Evolutionary conservation across 2,113 vertebrate genomes (phyloP).

Genomic region (Caranx ignobilis): DNA sequence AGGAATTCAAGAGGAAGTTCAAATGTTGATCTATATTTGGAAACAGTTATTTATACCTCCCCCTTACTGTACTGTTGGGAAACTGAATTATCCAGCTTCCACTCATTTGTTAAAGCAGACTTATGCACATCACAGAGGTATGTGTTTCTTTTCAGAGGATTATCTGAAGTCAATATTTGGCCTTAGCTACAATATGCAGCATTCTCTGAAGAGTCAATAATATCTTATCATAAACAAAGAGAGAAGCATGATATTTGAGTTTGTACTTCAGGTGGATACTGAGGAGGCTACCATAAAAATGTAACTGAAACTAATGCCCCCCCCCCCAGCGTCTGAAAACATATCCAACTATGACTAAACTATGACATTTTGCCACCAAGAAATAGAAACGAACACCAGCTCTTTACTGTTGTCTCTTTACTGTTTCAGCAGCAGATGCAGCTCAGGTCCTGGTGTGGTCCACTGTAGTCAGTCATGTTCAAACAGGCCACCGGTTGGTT

Average conservation of each 20-base stretch:
- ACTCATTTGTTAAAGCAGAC: slow-evolving; percentile 36
- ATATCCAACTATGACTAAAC: neutral
- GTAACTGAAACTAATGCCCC: neutral
- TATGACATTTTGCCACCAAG: slow-evolving; percentile 1
- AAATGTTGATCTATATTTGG: slow-evolving; percentile 76
- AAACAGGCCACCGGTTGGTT: slow-evolving; percentile 73
- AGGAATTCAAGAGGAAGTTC: slow-evolving; percentile 76
- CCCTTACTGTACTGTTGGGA: slow-evolving; percentile 61
- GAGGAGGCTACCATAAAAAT: neutral
- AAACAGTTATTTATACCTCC: slow-evolving; percentile 69
- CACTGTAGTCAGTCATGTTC: slow-evolving; percentile 56
- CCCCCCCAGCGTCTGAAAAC: too few species aligned
- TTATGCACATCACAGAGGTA: neutral
- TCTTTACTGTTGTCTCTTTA: slow-evolving; percentile 5
- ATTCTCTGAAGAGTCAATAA: slow-evolving; percentile 35
- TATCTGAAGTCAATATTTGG: slow-evolving; percentile 50
- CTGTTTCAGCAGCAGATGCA: slow-evolving; percentile 18
- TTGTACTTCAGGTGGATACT: neutral
- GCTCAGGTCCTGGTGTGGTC: slow-evolving; percentile 13
- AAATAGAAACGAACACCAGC: neutral
- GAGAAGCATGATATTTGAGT: slow-evolving; percentile 34
- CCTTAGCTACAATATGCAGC: slow-evolving; percentile 33
- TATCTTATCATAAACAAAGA: slow-evolving; percentile 43
- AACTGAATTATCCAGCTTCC: slow-evolving; percentile 52
- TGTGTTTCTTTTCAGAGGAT: slow-evolving; percentile 37